phyloP scores from a whole-genome alignment of 2,888 invertebrate genomes.

The Melanophora roralis region DNA sequence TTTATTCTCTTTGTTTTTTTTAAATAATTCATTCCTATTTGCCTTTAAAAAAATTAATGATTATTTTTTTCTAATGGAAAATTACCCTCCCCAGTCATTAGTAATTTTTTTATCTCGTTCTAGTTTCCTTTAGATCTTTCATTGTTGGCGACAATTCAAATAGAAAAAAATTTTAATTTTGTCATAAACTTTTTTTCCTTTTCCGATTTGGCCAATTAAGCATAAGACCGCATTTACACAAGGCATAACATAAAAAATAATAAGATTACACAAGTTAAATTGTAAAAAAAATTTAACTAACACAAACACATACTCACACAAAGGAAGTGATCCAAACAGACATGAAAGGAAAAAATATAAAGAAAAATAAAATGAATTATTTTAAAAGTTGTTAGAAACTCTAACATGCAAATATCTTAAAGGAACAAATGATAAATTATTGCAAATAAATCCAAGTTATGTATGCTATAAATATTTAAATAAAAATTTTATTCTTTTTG shows the following conservation, averaged over 20 bases:
- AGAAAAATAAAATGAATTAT: not conserved
- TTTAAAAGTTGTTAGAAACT: not conserved
- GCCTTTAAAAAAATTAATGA: not conserved
- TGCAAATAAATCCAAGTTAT: constrained; percentile 74
- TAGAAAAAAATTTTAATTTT: too few relatives aligned
- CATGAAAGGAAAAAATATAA: not conserved
- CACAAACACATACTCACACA: not conserved
- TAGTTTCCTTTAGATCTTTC: not conserved
- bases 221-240: constrained; percentile 54
- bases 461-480: constrained; percentile 71
- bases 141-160: too few relatives aligned
- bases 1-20: not conserved
- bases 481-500: constrained; percentile 15
- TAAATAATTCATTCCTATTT: too few relatives aligned
- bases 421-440: constrained; percentile 69
- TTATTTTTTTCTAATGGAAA: constrained; percentile 40
- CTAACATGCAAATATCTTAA: not conserved
- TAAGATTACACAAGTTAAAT: constrained; percentile 41
- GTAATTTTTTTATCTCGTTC: too few relatives aligned
- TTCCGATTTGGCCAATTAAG: constrained; percentile 58
- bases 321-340: not conserved
- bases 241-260: constrained; percentile 52
- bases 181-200: not conserved
- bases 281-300: not conserved
- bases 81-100: not conserved